phyloP scores from a whole-genome alignment of 1,140 invertebrate genomes.

The Epicauta chinensis region DNA sequence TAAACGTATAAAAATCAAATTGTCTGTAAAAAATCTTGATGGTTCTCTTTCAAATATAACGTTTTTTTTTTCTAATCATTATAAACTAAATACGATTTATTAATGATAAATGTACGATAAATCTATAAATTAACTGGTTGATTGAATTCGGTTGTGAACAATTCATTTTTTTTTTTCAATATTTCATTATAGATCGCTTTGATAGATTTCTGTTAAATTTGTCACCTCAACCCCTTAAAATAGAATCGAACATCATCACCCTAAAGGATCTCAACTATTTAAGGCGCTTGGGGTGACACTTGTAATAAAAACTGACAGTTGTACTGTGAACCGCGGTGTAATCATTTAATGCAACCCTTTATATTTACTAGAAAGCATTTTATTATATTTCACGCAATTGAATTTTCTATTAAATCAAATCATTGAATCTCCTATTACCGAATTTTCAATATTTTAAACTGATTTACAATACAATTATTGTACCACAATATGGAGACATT shows the following conservation, averaged over 20 bases:
- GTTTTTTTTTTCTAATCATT: neutral
- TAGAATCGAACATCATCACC: conserved; percentile 35
- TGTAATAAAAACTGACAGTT: conserved; percentile 37
- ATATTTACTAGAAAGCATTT: conserved; percentile 22
- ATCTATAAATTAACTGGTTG: conserved; percentile 9
- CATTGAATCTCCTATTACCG: conserved; percentile 27
- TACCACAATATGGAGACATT: too few species aligned
- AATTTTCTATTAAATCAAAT: conserved; percentile 35
- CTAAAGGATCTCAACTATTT: conserved; percentile 27
- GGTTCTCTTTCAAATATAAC: conserved; percentile 2
- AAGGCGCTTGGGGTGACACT: conserved; percentile 31
- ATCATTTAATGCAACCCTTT: conserved; percentile 31
- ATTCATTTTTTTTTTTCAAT: too few species aligned
- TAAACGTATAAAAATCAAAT: conserved; percentile 1
- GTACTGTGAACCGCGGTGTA: conserved; percentile 17
- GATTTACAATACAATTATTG: too few species aligned
- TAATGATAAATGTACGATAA: conserved; percentile 7
- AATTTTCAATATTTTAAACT: too few species aligned
- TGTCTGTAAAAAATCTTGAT: conserved; percentile 8
- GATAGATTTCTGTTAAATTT: conserved; percentile 32
- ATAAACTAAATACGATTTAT: conserved; percentile 3
- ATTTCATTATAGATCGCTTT: neutral
- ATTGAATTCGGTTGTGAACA: conserved; percentile 1
- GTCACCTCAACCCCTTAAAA: conserved; percentile 33
- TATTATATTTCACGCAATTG: conserved; percentile 37